Percentiles rank a stretch among this genome's conserved stretches.
These are phyloP conservation scores for Crotalus viridis DNA, from an alignment of 2,113 vertebrate genomes.

Conservation along the genomic window DNA sequence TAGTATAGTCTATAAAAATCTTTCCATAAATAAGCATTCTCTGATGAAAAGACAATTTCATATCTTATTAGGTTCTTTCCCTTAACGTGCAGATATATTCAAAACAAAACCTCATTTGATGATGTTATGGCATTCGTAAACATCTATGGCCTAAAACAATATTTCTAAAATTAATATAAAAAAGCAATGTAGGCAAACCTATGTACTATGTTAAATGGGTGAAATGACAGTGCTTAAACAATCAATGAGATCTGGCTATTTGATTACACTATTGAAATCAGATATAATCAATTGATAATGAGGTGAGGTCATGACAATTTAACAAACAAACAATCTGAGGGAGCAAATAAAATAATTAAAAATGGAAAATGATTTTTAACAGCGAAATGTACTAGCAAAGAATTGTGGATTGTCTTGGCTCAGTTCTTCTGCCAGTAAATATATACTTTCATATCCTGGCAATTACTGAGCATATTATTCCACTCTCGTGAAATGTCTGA, in stretches of 20 bases:
- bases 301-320: not conserved
- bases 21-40: not conserved
- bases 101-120: not conserved
- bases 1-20: not conserved
- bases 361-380: not conserved
- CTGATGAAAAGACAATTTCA: not conserved
- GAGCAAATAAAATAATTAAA: not conserved
- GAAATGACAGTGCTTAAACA: not conserved
- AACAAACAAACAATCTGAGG: not conserved
- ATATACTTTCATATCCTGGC: not conserved
- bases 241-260: not conserved
- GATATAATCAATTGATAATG: not conserved
- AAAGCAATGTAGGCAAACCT: not conserved
- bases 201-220: not conserved
- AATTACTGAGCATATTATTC: not conserved
- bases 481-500: not conserved
- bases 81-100: too few species aligned
- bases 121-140: not conserved
- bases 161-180: not conserved
- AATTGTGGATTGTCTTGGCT: not conserved
- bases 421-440: not conserved
- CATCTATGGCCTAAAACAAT: not conserved
- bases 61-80: not conserved
- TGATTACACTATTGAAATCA: not conserved
- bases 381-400: not conserved